Percentiles rank a stretch among this genome's conserved stretches.
These are phyloP conservation scores for Platypus cylindrus DNA, from an alignment of 2,888 invertebrate species.

Conservation along the genomic window DNA sequence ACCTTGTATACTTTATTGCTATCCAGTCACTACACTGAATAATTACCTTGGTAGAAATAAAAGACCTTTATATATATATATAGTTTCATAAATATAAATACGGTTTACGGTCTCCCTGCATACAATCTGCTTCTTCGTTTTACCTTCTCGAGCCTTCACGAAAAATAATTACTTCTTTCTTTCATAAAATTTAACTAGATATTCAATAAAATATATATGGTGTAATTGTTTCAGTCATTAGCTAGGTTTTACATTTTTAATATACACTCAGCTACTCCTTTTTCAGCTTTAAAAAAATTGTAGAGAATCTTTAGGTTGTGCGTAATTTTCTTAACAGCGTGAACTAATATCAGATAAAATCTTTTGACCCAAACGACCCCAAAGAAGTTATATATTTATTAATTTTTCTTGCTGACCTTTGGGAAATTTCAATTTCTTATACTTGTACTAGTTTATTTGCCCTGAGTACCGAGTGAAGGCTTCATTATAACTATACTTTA, in stretches of 20 bases:
- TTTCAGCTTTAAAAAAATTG: neutral
- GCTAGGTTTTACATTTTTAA: conserved; percentile 1
- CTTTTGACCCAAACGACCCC: neutral
- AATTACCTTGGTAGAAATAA: conserved; percentile 25
- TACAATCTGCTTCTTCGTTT: conserved; percentile 8
- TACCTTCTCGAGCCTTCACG: conserved; percentile 8
- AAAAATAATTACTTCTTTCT: no score
- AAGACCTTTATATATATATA: conserved; percentile 24
- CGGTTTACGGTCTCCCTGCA: conserved; percentile 11
- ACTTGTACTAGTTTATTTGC: no score
- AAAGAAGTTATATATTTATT: neutral
- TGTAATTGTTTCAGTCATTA: neutral
- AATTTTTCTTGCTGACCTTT: no score
- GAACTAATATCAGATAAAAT: neutral
- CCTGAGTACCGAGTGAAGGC: no score
- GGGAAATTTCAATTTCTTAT: no score
- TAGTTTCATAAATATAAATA: conserved; percentile 7
- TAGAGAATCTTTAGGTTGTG: neutral
- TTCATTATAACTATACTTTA: no score
- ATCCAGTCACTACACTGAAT: conserved; percentile 22
- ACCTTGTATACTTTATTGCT: conserved; percentile 21
- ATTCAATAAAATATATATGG: conserved; percentile 3
- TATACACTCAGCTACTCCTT: neutral
- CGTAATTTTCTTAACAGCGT: neutral
- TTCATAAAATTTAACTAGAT: no score